Conservation (phyloP, 2,113 vertebrate species). For the Steatornis caripensis region DNA sequence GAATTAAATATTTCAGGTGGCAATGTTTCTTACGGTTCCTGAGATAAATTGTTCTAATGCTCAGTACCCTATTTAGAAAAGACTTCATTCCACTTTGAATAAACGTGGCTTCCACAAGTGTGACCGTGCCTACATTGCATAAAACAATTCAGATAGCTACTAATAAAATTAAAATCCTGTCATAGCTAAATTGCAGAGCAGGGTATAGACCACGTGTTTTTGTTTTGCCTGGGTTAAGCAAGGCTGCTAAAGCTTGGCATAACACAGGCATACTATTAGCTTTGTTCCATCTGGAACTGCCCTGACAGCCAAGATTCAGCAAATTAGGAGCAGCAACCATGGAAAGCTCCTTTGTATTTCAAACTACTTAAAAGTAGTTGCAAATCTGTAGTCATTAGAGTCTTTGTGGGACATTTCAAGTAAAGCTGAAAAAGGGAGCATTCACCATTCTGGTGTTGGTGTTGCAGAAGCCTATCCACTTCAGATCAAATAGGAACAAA, state of each 20-base stretch:
- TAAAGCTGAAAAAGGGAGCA: neutral
- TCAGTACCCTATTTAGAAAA: neutral
- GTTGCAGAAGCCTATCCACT: neutral
- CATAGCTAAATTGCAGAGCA: neutral
- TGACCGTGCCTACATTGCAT: neutral
- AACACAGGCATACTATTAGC: neutral
- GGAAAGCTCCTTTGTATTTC: neutral
- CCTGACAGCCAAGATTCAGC: neutral
- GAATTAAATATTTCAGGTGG: neutral
- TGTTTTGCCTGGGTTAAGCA: neutral
- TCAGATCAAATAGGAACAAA: neutral
- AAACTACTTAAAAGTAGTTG: neutral
- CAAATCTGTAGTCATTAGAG: neutral
- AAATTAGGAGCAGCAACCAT: neutral
- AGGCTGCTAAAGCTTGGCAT: neutral
- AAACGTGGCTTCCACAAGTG: neutral
- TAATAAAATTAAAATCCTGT: neutral
- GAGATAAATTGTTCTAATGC: neutral
- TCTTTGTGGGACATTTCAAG: neutral
- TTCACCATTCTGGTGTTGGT: neutral
- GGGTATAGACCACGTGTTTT: fast-evolving
- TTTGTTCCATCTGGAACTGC: neutral
- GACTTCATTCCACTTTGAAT: neutral
- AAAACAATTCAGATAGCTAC: neutral
- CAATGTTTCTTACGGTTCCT: neutral